Percentiles rank a stretch among this genome's conserved stretches.
Conservation (phyloP, 2,888 invertebrate species). For the Drosophila koepferae region DNA sequence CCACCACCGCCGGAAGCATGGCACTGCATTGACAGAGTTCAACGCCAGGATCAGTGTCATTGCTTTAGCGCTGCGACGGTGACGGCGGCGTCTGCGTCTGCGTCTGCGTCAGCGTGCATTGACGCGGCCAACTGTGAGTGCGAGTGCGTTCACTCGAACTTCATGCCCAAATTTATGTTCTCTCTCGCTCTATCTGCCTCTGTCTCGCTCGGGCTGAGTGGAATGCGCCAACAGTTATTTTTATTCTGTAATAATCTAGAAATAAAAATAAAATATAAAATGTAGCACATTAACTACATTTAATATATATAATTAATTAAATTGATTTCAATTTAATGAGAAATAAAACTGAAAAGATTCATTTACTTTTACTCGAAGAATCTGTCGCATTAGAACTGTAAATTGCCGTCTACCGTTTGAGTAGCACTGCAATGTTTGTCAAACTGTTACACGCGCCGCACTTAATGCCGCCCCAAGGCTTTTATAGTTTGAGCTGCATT, state of each 20-base stretch:
- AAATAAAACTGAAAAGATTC: background rate
- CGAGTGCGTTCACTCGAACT: constrained; percentile 68
- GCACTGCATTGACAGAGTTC: constrained; percentile 66
- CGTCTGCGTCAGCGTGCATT: constrained; percentile 59
- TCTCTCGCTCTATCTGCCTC: constrained; percentile 8
- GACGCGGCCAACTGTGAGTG: constrained; percentile 42
- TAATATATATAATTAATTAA: constrained; percentile 1
- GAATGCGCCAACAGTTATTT: constrained; percentile 12
- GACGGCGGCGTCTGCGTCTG: constrained; percentile 26
- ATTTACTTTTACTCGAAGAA: background rate
- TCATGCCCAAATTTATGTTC: constrained; percentile 47
- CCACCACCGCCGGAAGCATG: constrained; percentile 45
- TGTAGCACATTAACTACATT: background rate
- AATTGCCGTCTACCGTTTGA: constrained; percentile 42
- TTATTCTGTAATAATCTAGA: constrained; percentile 32
- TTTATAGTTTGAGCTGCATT: constrained; percentile 60
- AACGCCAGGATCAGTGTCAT: constrained; percentile 79
- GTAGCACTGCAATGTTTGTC: constrained; percentile 1
- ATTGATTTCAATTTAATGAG: background rate
- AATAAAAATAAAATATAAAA: too few species aligned
- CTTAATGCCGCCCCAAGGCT: constrained; percentile 68
- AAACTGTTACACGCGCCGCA: constrained; percentile 72
- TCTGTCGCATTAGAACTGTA: constrained; percentile 32
- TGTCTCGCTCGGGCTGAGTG: background rate
- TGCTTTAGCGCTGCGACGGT: constrained; percentile 53